Conservation (phyloP, 2,113 vertebrate genomes). For the Athene cunicularia region DNA sequence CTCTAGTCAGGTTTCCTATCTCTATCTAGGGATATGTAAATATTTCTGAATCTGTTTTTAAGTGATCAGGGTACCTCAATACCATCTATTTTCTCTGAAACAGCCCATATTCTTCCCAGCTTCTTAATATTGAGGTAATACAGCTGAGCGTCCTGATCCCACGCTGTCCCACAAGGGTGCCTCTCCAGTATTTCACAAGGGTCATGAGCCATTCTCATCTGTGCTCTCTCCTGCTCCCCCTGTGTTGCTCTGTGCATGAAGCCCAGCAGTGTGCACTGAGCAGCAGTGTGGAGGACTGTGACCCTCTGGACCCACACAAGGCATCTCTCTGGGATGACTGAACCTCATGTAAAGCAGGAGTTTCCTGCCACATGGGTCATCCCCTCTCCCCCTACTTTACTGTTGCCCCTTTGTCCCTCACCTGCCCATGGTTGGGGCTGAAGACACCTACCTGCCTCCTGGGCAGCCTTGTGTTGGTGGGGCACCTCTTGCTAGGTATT, state of each 20-base stretch:
- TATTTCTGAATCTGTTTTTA: background rate
- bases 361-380: rapidly evolving
- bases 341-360: background rate
- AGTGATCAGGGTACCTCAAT: background rate
- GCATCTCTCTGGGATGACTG: background rate
- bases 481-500: rapidly evolving
- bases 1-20: background rate
- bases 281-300: background rate
- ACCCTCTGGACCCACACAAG: background rate
- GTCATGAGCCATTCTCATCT: background rate
- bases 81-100: background rate
- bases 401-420: background rate
- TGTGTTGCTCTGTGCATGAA: background rate
- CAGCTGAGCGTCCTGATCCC: background rate
- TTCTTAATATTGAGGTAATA: background rate
- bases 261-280: background rate
- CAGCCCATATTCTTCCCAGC: rapidly evolving
- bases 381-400: background rate
- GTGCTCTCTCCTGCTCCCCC: rapidly evolving
- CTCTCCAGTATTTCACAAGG: background rate
- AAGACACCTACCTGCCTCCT: background rate
- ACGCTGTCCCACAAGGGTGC: rapidly evolving
- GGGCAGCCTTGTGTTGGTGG: background rate
- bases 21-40: background rate
- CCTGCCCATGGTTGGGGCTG: background rate